Percentiles rank a stretch among this genome's conserved stretches.
Conservation (phyloP, 2,113 vertebrate species). For the Naja naja region DNA sequence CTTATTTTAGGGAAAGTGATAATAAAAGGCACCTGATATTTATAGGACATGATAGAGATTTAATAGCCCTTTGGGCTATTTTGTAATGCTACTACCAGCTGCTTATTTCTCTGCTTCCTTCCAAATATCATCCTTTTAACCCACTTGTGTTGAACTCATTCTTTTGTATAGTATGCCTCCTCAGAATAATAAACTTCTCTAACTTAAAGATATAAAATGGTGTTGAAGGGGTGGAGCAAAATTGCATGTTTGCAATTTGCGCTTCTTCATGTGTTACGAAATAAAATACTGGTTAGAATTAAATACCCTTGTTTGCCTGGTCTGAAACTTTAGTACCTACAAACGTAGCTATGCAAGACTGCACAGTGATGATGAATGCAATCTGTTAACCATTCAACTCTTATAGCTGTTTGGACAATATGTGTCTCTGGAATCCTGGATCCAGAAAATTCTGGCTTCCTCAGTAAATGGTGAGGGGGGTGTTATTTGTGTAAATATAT, state of each 20-base stretch:
- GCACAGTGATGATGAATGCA: background rate
- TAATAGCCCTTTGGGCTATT: background rate
- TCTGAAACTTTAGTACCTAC: background rate
- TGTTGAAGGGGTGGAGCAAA: background rate
- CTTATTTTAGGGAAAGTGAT: background rate
- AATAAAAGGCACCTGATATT: background rate
- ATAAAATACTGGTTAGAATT: background rate
- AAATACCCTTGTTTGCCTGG: background rate
- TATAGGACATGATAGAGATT: background rate
- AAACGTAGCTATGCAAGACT: background rate
- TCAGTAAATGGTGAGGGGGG: rapidly evolving
- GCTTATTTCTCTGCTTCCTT: background rate
- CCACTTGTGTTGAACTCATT: background rate
- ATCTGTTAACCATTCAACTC: background rate
- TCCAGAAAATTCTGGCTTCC: background rate
- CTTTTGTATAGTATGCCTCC: slow-evolving; percentile 34
- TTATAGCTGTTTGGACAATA: background rate
- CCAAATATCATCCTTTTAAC: background rate
- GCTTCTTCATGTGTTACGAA: background rate
- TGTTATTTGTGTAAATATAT: background rate
- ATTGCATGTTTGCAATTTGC: slow-evolving; percentile 5
- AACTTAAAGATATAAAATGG: background rate
- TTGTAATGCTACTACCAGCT: background rate
- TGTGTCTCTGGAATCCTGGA: background rate
- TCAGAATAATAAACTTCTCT: background rate